phyloP scores from a whole-genome alignment of 2,113 vertebrate genomes.

The Podarcis muralis region DNA sequence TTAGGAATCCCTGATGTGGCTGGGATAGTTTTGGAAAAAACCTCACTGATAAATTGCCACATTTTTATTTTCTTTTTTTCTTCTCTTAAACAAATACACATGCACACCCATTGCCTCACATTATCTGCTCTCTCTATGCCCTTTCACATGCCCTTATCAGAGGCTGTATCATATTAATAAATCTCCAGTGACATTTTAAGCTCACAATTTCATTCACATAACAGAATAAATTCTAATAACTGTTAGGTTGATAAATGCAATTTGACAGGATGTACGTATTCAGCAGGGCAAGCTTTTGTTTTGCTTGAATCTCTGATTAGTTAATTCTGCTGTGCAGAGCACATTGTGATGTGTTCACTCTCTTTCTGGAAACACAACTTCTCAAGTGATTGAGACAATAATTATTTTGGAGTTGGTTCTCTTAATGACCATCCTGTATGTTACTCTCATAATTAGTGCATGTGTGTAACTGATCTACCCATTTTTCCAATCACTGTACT shows the following conservation, averaged over 20 bases:
- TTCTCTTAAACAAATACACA: constrained; percentile 4
- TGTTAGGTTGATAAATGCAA: constrained; percentile 66
- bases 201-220: constrained; percentile 68
- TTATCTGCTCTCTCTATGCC: constrained; percentile 20
- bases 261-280: constrained; percentile 60
- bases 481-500: neutral
- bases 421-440: neutral
- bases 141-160: constrained; percentile 64
- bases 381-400: constrained; percentile 2
- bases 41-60: constrained; percentile 54
- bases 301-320: constrained; percentile 51
- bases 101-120: constrained; percentile 9
- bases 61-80: constrained; percentile 57
- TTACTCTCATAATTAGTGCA: neutral
- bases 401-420: neutral
- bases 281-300: constrained; percentile 60
- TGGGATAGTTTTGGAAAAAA: constrained; percentile 30
- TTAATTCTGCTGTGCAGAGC: constrained; percentile 45
- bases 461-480: neutral
- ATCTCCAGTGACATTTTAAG: constrained; percentile 71
- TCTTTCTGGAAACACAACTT: constrained; percentile 39
- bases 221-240: constrained; percentile 69
- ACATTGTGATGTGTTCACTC: neutral
- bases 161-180: constrained; percentile 67
- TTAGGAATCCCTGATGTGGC: constrained; percentile 28